These are phyloP conservation scores for Poeciliopsis occidentalis DNA, from an alignment of 2,113 vertebrate genomes.

Conservation along the genomic window DNA sequence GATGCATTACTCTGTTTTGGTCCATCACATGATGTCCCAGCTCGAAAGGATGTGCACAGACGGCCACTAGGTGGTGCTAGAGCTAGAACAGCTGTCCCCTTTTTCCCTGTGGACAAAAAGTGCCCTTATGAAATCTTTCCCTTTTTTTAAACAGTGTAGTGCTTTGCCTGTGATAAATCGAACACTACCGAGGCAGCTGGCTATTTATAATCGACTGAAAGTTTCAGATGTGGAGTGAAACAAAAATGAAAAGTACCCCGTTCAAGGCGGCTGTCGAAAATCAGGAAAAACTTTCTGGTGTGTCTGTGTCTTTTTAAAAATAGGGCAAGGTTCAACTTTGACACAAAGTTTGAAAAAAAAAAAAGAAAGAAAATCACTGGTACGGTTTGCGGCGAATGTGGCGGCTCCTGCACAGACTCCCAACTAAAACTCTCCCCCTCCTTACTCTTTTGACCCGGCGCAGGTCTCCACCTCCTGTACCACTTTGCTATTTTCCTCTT, in stretches of 20 bases:
- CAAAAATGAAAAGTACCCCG: background rate
- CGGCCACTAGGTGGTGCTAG: no score
- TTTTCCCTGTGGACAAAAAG: no score
- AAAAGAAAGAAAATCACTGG: background rate
- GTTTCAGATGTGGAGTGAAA: no score
- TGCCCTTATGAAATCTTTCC: no score
- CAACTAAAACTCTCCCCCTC: conserved; percentile 15
- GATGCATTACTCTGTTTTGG: no score
- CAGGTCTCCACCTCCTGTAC: conserved; percentile 58
- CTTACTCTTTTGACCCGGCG: conserved; percentile 17
- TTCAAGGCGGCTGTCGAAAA: background rate
- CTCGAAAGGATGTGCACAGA: no score
- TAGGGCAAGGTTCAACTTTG: conserved; percentile 5
- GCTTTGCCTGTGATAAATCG: no score
- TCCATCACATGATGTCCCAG: no score
- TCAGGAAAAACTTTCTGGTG: background rate
- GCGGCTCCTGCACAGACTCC: conserved; percentile 39
- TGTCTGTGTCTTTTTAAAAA: background rate
- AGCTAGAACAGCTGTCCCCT: no score
- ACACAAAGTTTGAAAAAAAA: background rate
- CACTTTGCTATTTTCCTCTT: conserved; percentile 74
- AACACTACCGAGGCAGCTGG: no score
- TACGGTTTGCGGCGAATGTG: conserved; percentile 46
- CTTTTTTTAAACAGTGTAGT: no score
- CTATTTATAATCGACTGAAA: no score